Conservation (phyloP, 2,113 vertebrate genomes). For the Rana temporaria region DNA sequence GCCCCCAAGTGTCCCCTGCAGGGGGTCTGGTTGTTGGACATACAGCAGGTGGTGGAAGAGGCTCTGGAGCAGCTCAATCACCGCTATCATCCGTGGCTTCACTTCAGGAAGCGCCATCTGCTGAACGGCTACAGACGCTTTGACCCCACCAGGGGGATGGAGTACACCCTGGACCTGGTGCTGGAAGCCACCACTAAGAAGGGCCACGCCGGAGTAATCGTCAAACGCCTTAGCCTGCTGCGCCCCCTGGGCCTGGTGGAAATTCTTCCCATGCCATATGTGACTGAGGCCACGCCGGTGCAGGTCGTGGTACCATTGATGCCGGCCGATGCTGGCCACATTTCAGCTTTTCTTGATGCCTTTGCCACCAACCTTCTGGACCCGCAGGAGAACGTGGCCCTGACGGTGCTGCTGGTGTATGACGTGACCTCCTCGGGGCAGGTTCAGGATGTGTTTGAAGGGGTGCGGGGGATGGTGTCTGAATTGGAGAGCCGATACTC, state of each 20-base stretch:
- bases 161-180: slow-evolving; percentile 89
- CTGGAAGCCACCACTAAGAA: slow-evolving; percentile 90
- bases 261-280: slow-evolving; percentile 95
- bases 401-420: slow-evolving; percentile 91
- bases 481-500: slow-evolving; percentile 89
- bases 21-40: slow-evolving; percentile 83
- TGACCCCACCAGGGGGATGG: slow-evolving; percentile 93
- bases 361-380: slow-evolving; percentile 89
- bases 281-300: slow-evolving; percentile 91
- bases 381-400: slow-evolving; percentile 85
- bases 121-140: slow-evolving; percentile 94
- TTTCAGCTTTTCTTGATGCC: slow-evolving; percentile 87
- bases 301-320: slow-evolving; percentile 92
- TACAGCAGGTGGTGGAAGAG: slow-evolving; percentile 80
- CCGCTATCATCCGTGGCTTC: slow-evolving; percentile 88
- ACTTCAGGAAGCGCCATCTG: slow-evolving; percentile 86
- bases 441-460: slow-evolving; percentile 83
- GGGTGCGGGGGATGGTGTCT: slow-evolving; percentile 84
- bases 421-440: slow-evolving; percentile 86
- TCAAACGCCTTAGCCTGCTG: slow-evolving; percentile 86
- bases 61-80: slow-evolving; percentile 87
- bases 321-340: slow-evolving; percentile 78
- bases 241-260: slow-evolving; percentile 89
- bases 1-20: slow-evolving; percentile 91
- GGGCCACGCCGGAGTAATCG: slow-evolving; percentile 85